Percentiles rank a stretch among this genome's conserved stretches.
Conservation (phyloP, 2,113 vertebrate genomes). For the Gnathonemus longibarbis region DNA sequence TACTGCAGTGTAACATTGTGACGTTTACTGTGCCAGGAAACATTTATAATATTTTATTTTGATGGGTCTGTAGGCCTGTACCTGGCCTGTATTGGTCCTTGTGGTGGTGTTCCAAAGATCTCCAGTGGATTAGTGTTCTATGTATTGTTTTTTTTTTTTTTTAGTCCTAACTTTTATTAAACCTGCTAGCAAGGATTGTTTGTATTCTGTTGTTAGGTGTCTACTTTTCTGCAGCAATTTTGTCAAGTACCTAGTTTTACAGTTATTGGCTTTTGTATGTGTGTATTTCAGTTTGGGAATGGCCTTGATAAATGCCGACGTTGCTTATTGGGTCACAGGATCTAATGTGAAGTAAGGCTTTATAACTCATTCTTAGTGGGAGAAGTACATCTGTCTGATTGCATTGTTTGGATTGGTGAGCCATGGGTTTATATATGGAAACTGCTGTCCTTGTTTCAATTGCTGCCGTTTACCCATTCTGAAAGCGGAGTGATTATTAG, state of each 20-base stretch:
- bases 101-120: neutral
- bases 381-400: neutral
- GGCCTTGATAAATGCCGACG: neutral
- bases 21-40: neutral
- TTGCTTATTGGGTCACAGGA: neutral
- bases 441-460: neutral
- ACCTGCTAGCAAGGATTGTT: neutral
- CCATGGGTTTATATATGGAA: neutral
- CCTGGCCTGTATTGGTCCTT: neutral
- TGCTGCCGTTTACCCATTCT: neutral
- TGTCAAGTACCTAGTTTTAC: neutral
- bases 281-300: neutral
- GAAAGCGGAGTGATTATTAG: neutral
- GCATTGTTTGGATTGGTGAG: neutral
- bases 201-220: neutral
- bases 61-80: neutral
- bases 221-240: neutral
- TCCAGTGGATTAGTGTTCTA: neutral
- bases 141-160: neutral
- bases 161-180: neutral
- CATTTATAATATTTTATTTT: neutral
- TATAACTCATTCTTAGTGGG: neutral
- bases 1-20: neutral
- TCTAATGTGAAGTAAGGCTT: neutral
- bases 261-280: neutral